A percentile compares a stretch with the other conserved stretches of the same genome.
These are phyloP conservation scores for Amphipoea lucens DNA, from an alignment of 2,888 invertebrate genomes.

Conservation along the genomic window DNA sequence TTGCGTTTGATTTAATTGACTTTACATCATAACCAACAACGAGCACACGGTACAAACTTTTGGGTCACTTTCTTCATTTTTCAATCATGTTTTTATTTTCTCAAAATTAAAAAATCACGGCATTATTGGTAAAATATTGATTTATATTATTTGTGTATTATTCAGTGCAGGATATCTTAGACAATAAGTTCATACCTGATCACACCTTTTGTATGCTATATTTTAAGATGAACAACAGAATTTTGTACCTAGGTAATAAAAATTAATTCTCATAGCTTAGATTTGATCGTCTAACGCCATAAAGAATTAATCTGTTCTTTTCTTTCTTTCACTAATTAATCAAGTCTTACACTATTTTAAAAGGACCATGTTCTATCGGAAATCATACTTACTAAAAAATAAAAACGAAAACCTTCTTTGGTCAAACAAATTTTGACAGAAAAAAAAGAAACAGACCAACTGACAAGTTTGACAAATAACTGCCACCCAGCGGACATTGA, in stretches of 20 bases:
- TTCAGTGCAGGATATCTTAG: neutral
- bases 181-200: neutral
- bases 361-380: neutral
- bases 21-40: neutral
- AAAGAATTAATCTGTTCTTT: neutral
- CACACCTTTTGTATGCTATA: neutral
- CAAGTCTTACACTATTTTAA: neutral
- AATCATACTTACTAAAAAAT: neutral
- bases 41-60: neutral
- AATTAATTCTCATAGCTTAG: neutral
- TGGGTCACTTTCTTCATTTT: neutral
- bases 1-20: neutral
- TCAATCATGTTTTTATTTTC: neutral
- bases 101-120: neutral
- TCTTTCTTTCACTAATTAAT: neutral
- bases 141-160: neutral
- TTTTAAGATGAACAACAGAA: neutral
- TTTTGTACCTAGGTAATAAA: neutral
- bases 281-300: neutral
- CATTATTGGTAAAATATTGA: neutral
- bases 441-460: conserved; percentile 8
- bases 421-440: conserved; percentile 5
- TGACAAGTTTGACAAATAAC: conserved; percentile 80
- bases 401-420: conserved; percentile 11
- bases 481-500: conserved; percentile 61